These are phyloP conservation scores for Amphipoea lucens DNA, from an alignment of 2,888 invertebrate species.

Conservation along the genomic window DNA sequence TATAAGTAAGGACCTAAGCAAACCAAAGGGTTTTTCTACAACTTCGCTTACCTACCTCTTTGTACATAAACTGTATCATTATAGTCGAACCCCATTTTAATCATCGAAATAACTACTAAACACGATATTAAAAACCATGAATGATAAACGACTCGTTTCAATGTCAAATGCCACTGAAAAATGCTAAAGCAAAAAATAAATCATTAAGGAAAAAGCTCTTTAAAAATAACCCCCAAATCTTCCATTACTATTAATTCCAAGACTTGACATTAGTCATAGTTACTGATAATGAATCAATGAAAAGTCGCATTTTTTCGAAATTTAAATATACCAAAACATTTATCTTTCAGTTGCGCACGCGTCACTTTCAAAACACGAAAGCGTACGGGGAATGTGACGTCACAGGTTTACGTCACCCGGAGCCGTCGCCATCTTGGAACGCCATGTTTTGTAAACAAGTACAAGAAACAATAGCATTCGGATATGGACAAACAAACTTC, in stretches of 20 bases:
- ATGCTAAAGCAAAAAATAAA: slow-evolving; percentile 37
- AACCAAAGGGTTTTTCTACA: not conserved
- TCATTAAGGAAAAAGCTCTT: slow-evolving; percentile 42
- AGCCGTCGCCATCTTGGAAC: slow-evolving; percentile 72
- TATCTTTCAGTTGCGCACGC: slow-evolving; percentile 77
- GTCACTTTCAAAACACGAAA: slow-evolving; percentile 71
- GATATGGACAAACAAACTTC: slow-evolving; percentile 79
- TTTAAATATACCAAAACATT: slow-evolving; percentile 66
- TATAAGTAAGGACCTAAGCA: not conserved
- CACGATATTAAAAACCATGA: not conserved
- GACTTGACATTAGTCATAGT: slow-evolving; percentile 58
- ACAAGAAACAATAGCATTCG: slow-evolving; percentile 78
- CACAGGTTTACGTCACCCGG: slow-evolving; percentile 74
- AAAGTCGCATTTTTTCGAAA: slow-evolving; percentile 62
- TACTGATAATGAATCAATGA: slow-evolving; percentile 69
- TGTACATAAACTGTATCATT: slow-evolving; percentile 8
- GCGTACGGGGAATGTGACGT: slow-evolving; percentile 77
- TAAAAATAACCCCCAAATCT: slow-evolving; percentile 45
- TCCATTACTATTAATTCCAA: slow-evolving; percentile 40
- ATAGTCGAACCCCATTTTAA: not conserved
- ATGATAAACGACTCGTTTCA: slow-evolving; percentile 41
- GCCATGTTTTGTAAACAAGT: slow-evolving; percentile 81
- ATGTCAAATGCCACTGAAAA: slow-evolving; percentile 48
- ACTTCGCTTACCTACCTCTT: not conserved
- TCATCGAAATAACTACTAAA: not conserved